phyloP scores from a whole-genome alignment of 1,140 invertebrate genomes.

The Akabosia matsudoensis region DNA sequence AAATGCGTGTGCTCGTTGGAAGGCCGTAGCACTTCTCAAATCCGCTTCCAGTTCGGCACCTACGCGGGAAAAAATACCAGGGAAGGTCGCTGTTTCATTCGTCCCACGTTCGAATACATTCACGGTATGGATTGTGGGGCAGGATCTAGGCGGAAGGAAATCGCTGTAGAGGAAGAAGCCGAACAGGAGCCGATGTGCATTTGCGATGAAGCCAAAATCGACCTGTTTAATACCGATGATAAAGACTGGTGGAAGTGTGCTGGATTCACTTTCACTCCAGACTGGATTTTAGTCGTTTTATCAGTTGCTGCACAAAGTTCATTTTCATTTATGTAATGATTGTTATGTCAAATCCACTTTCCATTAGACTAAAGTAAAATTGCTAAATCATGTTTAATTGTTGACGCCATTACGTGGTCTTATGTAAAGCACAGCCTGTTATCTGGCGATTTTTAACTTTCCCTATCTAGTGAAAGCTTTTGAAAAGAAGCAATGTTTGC shows the following conservation, averaged over 20 bases:
- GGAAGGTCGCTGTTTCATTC: not conserved
- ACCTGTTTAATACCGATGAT: not conserved
- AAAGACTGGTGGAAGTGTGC: not conserved
- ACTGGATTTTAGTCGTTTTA: no score
- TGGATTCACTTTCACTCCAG: no score
- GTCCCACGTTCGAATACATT: not conserved
- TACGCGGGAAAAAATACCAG: not conserved
- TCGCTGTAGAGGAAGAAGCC: not conserved
- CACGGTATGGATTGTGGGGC: not conserved
- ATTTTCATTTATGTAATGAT: no score
- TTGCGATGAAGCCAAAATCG: not conserved
- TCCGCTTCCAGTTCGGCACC: not conserved
- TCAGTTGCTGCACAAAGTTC: not conserved
- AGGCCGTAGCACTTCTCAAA: not conserved
- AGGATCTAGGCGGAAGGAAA: not conserved
- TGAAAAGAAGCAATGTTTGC: no score
- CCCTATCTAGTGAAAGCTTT: no score
- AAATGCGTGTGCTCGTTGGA: not conserved
- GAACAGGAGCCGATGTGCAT: not conserved
- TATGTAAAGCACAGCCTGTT: no score
- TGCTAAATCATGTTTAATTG: no score
- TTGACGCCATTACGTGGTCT: no score
- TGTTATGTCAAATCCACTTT: no score
- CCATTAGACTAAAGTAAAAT: no score
- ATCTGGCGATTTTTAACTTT: no score